These are phyloP conservation scores for Cheumatopsyche charites DNA, from an alignment of 1,140 invertebrate genomes.

Conservation along the genomic window DNA sequence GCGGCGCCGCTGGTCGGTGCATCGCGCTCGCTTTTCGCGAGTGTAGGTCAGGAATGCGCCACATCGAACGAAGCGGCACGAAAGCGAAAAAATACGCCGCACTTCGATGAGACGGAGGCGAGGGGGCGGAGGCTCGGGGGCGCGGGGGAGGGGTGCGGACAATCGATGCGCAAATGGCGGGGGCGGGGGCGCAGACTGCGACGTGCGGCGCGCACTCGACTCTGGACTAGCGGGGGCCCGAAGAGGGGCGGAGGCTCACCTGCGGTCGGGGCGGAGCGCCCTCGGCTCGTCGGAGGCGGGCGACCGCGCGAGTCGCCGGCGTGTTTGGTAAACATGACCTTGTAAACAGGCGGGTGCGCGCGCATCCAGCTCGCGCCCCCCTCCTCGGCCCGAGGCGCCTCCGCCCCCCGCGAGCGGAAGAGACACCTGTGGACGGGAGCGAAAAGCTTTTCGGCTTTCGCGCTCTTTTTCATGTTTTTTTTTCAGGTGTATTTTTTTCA, in stretches of 20 bases:
- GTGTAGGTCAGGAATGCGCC: slow-evolving; percentile 41
- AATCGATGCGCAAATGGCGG: slow-evolving; percentile 14
- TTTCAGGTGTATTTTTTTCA: too few relatives aligned
- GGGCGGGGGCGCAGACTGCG: background rate
- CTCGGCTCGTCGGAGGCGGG: background rate
- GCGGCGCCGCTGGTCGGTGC: slow-evolving; percentile 13
- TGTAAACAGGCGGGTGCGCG: slow-evolving; percentile 43
- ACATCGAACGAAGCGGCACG: background rate
- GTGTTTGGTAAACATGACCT: slow-evolving; percentile 49
- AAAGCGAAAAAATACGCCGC: background rate
- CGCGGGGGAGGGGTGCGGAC: too few relatives aligned
- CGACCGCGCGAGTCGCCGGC: slow-evolving; percentile 8
- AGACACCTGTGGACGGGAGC: background rate
- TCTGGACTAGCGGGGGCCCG: background rate
- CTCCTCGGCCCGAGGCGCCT: background rate
- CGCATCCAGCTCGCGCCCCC: background rate
- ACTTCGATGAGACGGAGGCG: background rate
- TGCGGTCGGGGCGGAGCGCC: background rate
- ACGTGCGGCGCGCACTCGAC: background rate
- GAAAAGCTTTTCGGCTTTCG: background rate
- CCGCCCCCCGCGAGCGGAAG: background rate
- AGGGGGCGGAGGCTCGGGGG: background rate
- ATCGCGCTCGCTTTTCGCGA: slow-evolving; percentile 5
- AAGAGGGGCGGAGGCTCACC: background rate
- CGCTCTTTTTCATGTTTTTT: too few relatives aligned